A percentile compares a stretch with the other conserved stretches of the same genome.
These are phyloP conservation scores for Drosophila antonietae DNA, from an alignment of 2,888 invertebrate genomes.

Conservation along the genomic window DNA sequence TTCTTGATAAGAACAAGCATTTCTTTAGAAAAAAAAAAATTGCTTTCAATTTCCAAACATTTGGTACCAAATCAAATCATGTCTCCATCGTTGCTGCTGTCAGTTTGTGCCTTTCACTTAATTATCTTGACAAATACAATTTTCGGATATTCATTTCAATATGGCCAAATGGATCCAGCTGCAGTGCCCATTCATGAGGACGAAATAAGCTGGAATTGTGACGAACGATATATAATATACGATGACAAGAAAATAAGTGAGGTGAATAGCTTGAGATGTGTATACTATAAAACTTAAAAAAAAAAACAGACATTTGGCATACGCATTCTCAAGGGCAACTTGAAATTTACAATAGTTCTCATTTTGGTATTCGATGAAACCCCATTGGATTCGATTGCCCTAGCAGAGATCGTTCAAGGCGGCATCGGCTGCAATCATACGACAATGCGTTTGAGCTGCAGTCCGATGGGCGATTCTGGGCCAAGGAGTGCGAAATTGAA, in stretches of 20 bases:
- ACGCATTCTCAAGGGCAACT: conserved; percentile 11
- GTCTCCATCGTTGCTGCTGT: conserved; percentile 22
- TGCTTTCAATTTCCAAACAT: not conserved
- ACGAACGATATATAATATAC: conserved; percentile 16
- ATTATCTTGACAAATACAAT: not conserved
- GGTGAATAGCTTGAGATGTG: conserved; percentile 29
- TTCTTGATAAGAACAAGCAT: conserved; percentile 12
- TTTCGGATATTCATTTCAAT: conserved; percentile 48
- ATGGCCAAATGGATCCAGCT: conserved; percentile 42
- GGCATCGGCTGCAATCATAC: conserved; percentile 60
- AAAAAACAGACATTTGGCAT: not conserved
- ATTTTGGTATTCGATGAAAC: conserved; percentile 60
- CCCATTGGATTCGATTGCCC: conserved; percentile 11
- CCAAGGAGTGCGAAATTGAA: conserved; percentile 20
- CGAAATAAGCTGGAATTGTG: conserved; percentile 24
- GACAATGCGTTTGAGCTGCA: conserved; percentile 24
- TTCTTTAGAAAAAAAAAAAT: not conserved
- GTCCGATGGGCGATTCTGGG: not conserved
- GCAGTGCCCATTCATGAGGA: conserved; percentile 58
- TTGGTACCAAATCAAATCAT: conserved; percentile 17
- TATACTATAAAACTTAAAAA: not conserved
- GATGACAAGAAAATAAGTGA: conserved; percentile 5
- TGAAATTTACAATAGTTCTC: conserved; percentile 43
- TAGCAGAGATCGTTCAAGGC: conserved; percentile 36
- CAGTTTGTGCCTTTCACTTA: conserved; percentile 16